phyloP scores from a whole-genome alignment of 2,113 vertebrate species.

The Amphilophus citrinellus region DNA sequence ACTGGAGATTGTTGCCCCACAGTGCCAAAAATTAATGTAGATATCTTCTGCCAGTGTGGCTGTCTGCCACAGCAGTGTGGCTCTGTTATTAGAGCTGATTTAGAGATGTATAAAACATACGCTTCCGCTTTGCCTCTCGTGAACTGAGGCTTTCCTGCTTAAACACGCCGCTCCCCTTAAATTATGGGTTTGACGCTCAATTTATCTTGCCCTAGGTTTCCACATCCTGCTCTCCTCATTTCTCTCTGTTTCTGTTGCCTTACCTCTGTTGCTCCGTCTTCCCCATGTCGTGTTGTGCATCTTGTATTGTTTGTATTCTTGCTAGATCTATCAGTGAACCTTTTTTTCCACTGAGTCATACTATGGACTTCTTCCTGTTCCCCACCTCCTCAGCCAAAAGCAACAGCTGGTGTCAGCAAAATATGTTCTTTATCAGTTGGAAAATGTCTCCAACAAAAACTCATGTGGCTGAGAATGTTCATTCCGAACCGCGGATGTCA shows the following conservation, averaged over 20 bases:
- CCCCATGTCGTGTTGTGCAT: constrained; percentile 18
- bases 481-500: constrained; percentile 38
- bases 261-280: neutral
- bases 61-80: neutral
- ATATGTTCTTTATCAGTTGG: constrained; percentile 71
- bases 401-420: constrained; percentile 73
- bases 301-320: constrained; percentile 52
- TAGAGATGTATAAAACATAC: constrained; percentile 41
- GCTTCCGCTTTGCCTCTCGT: constrained; percentile 17
- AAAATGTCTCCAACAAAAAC: constrained; percentile 55
- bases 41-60: constrained; percentile 18
- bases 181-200: constrained; percentile 53
- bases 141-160: constrained; percentile 60
- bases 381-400: constrained; percentile 57
- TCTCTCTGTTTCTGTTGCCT: neutral
- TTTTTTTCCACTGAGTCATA: constrained; percentile 73
- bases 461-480: constrained; percentile 47
- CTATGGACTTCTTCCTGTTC: constrained; percentile 62
- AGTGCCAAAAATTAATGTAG: neutral
- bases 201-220: constrained; percentile 38
- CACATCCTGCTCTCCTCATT: constrained; percentile 25
- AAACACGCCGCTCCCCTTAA: constrained; percentile 62
- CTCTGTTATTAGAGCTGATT: constrained; percentile 50
- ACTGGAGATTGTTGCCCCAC: constrained; percentile 28
- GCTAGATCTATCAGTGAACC: constrained; percentile 42